Evolutionary conservation across 2,888 invertebrate species (phyloP), one percentile per base, ranked within the genome.

Genomic region (Erannis defoliaria): DNA sequence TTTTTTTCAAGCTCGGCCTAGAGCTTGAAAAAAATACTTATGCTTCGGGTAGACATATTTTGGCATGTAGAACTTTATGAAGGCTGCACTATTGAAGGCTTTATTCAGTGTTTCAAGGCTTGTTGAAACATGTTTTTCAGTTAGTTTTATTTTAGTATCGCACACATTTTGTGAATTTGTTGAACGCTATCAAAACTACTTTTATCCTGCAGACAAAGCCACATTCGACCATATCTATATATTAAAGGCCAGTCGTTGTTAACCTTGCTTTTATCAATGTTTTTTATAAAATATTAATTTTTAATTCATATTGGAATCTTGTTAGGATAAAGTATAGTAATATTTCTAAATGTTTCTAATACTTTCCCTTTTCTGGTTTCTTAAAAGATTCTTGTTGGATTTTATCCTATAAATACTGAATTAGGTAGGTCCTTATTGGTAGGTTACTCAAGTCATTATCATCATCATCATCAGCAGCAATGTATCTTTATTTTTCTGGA

Each of bases 301-400:
- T 51, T 68, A 29, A 38, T 68, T 81, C 81, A 68, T 65, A 66
- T 75, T 72, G 61, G 83, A 83, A 68, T 81, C 79, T 75, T 65
- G 51, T 74, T 64, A 55, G 72, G 66, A 37, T 43, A 26, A 35
- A 35, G 4, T 37, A n/a, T n/a, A n/a, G n/a, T 42, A 9, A 3
- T n/a, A 9, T n/a, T 38, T 19, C 10, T 40, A n/a, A 9, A 23
- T 26, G 14, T 3, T 43, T 14, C 23, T 6, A 43, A n/a, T 16
- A 5, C 1, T n/a, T 14, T 9, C 10, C 4, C 29, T 16, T 45
- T 2, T 5, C 5, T 6, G 2, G 12, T 42, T n/a, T 5, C 12
- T 14, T 8, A 40, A 8, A n/a, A 12, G 19, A 40, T 40, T 40
- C 40, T 40, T 21, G 21, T 40, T 40, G 21, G 21, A 12, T 21